Evolutionary conservation across 1,140 invertebrate species (phyloP), one percentile per base, ranked within the genome.

Genomic region (Aphelinus atriplicis): DNA sequence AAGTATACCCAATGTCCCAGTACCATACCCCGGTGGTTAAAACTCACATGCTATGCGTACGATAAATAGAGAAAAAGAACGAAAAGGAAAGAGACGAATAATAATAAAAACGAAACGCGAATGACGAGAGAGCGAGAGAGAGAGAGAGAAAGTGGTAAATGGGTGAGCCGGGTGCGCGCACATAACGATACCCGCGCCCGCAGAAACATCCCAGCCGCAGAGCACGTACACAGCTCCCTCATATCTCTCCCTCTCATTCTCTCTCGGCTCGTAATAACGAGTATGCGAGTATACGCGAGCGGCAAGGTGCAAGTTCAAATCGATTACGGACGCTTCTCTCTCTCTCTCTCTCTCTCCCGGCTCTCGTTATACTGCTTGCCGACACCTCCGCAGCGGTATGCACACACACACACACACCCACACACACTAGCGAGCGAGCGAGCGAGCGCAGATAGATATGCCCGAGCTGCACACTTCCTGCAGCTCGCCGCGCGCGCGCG

Each of bases 241-340:
- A 5, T 66, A 3, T 58, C n/a, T 70, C 61, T 74, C 53, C 43
- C 57, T 74, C 56, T 61, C 63, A 45, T 3, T 67, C 57, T 68
- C 47, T 50, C 61, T 51, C 5, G 4, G 45, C 50, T 68, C 66
- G 66, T 7, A 45, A n/a, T 73, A 73, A 73, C 48, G 73, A 68
- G 51, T 26, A 26, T 26, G 58, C 69, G 48, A n/a, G n/a, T 7
- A 51, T n/a, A 7, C 46, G 48, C 45, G 53, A 10, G 45, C 47
- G 67, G 80, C 78, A 80, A 82, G 77, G 79, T 81, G 78, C 79
- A 80, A 81, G 78, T 82, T 81, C 79, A 81, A 80, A 76, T 78
- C 78, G 73, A 82, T 82, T 80, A 79, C 73, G 64, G 76, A 48
- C 45, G 48, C 53, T n/a, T 73, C 50, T 43, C 55, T 5, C 51